These are phyloP conservation scores for Austrofundulus limnaeus DNA, from an alignment of 2,113 vertebrate species.

Conservation along the genomic window DNA sequence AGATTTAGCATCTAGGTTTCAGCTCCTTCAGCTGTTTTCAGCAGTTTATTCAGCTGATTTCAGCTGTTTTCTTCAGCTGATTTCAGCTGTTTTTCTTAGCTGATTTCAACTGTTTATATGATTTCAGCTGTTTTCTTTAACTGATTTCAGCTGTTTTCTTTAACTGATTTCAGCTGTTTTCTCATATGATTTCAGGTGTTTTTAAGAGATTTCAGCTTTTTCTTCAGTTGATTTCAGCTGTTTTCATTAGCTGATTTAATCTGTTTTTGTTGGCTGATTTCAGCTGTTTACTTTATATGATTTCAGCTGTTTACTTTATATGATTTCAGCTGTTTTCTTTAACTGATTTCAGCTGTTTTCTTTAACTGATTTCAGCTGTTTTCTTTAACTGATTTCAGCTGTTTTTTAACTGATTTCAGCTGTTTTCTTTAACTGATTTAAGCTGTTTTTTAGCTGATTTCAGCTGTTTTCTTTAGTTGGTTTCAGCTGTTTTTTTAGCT, in stretches of 20 bases:
- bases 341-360: background rate
- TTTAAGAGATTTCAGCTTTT: background rate
- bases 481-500: too few species aligned
- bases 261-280: too few species aligned
- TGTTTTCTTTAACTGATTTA: too few species aligned
- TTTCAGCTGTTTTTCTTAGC: too few species aligned
- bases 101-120: background rate
- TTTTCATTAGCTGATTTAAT: background rate
- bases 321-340: background rate
- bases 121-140: slow-evolving; percentile 43
- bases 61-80: background rate
- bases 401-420: too few species aligned
- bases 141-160: background rate
- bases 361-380: background rate
- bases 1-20: background rate
- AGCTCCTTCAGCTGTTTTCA: background rate
- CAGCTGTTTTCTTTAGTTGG: background rate
- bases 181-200: too few species aligned
- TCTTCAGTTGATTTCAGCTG: slow-evolving; percentile 35
- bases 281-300: too few species aligned
- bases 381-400: slow-evolving; percentile 38
- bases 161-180: background rate
- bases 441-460: too few species aligned
- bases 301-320: slow-evolving; percentile 40
- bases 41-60: background rate